phyloP scores from a whole-genome alignment of 2,113 vertebrate genomes.

The Urocolius indicus region DNA sequence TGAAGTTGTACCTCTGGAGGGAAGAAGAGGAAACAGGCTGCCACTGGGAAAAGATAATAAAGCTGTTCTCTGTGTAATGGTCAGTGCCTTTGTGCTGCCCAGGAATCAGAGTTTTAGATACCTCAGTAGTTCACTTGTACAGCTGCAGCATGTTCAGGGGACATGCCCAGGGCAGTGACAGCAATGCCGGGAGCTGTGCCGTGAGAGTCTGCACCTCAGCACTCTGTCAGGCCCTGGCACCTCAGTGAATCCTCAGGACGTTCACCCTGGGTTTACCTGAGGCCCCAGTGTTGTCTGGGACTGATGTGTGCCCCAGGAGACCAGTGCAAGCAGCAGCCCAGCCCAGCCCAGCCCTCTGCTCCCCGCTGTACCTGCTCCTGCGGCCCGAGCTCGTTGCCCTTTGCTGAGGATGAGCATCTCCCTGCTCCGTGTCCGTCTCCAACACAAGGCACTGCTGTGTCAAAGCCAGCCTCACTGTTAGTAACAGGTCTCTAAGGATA shows the following conservation, averaged over 20 bases:
- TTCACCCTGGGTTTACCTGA: background rate
- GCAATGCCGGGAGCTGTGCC: too few relatives aligned
- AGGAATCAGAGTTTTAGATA: background rate
- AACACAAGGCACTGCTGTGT: background rate
- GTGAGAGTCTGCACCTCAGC: too few relatives aligned
- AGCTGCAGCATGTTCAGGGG: background rate
- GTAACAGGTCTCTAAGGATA: background rate
- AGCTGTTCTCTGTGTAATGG: background rate
- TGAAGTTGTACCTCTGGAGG: background rate
- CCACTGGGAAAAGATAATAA: background rate
- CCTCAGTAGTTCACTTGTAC: background rate
- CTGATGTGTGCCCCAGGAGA: background rate
- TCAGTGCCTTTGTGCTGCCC: background rate
- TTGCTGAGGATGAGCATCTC: background rate
- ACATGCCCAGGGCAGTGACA: background rate
- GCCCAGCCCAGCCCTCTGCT: background rate
- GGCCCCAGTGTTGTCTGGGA: accelerated
- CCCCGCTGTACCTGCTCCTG: background rate
- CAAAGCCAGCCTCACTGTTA: accelerated
- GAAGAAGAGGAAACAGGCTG: background rate
- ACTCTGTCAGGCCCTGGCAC: too few relatives aligned
- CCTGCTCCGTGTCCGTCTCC: background rate
- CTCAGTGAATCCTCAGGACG: too few relatives aligned
- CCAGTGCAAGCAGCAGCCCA: background rate
- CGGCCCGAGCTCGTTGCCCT: background rate